Evolutionary conservation across 2,888 invertebrate species (phyloP).

Genomic region (Coleophora flavipennella): DNA sequence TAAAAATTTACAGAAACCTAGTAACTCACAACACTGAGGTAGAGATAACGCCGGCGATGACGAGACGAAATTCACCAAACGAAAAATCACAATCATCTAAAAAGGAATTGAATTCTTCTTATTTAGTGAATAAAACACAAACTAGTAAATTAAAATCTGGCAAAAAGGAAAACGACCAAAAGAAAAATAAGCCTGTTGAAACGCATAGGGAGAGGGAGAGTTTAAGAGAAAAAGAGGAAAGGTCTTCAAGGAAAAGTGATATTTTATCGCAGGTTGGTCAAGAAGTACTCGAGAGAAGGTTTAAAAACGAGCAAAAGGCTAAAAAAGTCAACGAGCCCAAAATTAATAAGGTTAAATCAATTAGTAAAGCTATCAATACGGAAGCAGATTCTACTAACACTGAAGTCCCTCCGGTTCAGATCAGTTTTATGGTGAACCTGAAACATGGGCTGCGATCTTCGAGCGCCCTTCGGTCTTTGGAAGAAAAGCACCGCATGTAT

Average conservation of each 20-base stretch:
- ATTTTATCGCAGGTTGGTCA: background rate
- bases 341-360: conserved; percentile 8
- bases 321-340: background rate
- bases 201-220: background rate
- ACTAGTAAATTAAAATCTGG: conserved; percentile 36
- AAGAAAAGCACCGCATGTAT: conserved; percentile 57
- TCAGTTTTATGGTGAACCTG: conserved; percentile 53
- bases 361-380: conserved; percentile 31
- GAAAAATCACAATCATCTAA: conserved; percentile 4
- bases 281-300: background rate
- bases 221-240: background rate
- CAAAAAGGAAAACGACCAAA: conserved; percentile 12
- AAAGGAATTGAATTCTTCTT: conserved; percentile 27
- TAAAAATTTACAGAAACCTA: conserved; percentile 54
- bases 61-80: conserved; percentile 16
- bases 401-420: conserved; percentile 41
- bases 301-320: background rate
- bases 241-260: background rate
- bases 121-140: conserved; percentile 43
- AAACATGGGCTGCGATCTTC: conserved; percentile 39
- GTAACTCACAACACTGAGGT: conserved; percentile 29
- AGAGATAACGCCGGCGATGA: conserved; percentile 21
- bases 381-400: conserved; percentile 13
- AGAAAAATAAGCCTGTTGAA: background rate
- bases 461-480: conserved; percentile 41